Base-by-base conservation (phyloP, 2,113 vertebrate species). In the Daphoenositta chrysoptera region DNA sequence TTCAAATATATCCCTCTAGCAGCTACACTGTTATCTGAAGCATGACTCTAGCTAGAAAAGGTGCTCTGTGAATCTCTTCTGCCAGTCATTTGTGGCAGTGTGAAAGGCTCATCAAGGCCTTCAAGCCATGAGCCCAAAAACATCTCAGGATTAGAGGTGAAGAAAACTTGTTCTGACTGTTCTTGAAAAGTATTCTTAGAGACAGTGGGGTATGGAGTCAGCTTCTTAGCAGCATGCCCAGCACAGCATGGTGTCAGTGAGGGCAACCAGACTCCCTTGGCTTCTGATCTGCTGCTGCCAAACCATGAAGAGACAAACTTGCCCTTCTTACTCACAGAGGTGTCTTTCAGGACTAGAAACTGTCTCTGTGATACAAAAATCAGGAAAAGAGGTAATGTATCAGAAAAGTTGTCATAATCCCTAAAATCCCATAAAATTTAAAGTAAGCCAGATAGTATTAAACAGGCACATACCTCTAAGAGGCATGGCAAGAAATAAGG, bases 161-260 rank as follows among this genome's bases (percentile, higher is more conserved):
- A 93, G 53, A 60, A 87, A 94, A 64, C 8, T 79, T 89, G 85
- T 65, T 95, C 40, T 87, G 70, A 65, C 66, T 54, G 65, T 90
- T 97, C 93, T 93, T 95, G 93, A 87, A 96, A 95, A 97, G 93
- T 93, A 84, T 85, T 91, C 73, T 72, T 92, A 83, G 89, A 10
- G 0, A 79, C 77, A 72, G 73, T 2, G 7, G 53, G 57, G 57
- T 9, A 11, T 56, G 76, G 81, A 87, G n/a, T n/a, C 69, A 44
- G 60, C 44, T 68, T 37, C 60, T 51, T 51, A 81, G 83, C 68
- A 83, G 82, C 76, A 30, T 63, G 75, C 5, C 54, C 54, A 83
- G 61, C 80, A 50, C 86, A 81, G 93, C 80, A 19, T 3, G 77
- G 72, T 66, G 69, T 7, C 45, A 27, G 14, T 2, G 15, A 82